Percentiles rank a stretch among this genome's conserved stretches.
Conservation (phyloP, 2,797 vertebrate species). For the Dendrocincla tyrannina region DNA sequence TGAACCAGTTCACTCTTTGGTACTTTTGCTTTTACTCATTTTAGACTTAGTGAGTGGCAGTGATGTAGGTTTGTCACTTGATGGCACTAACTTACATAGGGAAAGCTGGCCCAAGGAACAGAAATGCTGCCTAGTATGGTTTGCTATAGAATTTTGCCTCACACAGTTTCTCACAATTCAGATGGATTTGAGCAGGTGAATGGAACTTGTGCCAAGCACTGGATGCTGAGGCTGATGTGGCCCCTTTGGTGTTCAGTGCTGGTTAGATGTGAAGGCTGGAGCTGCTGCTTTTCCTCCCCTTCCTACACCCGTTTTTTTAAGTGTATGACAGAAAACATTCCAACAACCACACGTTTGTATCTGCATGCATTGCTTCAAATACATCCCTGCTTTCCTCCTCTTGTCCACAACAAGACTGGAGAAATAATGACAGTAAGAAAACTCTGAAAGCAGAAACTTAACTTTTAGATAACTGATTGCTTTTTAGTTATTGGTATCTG, state of each 20-base stretch:
- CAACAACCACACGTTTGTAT: background rate
- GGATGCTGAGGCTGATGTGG: background rate
- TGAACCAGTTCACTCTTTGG: background rate
- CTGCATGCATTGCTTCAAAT: background rate
- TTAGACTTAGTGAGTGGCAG: background rate
- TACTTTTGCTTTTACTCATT: background rate
- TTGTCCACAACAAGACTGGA: background rate
- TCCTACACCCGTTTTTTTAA: background rate
- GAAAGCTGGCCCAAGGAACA: background rate
- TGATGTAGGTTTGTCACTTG: background rate
- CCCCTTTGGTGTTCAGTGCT: background rate
- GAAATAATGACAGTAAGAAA: background rate
- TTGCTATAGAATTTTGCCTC: background rate
- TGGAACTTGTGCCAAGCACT: background rate
- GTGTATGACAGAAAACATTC: background rate
- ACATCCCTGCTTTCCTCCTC: background rate
- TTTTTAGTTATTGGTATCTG: background rate
- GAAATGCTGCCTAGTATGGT: fast-evolving
- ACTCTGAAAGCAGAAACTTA: background rate
- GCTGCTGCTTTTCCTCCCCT: background rate
- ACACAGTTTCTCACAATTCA: background rate
- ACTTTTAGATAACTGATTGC: background rate
- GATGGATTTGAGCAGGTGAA: background rate
- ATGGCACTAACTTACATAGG: background rate
- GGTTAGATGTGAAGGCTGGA: background rate